Percentiles rank a stretch among this genome's conserved stretches.
Conservation (phyloP, 2,888 invertebrate genomes). For the Harmothoe impar region DNA sequence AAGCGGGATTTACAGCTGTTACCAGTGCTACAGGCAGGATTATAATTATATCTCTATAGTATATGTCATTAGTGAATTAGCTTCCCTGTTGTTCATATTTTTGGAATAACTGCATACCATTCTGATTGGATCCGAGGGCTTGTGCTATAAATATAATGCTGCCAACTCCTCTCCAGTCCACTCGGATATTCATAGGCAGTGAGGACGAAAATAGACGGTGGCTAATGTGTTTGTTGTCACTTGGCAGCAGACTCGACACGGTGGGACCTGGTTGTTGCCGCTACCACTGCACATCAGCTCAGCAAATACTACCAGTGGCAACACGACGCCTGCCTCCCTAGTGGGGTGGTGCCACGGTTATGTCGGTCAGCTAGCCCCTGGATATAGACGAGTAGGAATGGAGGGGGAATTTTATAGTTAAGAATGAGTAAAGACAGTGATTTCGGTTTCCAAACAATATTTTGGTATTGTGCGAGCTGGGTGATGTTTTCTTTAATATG, state of each 20-base stretch:
- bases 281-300: neutral
- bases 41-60: no score
- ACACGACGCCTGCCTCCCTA: neutral
- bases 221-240: conserved; percentile 7
- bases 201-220: neutral
- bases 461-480: no score
- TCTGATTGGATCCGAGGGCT: neutral
- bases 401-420: no score
- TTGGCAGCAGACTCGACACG: neutral
- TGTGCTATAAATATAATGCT: neutral
- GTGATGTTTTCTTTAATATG: no score
- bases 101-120: no score
- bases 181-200: neutral
- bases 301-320: neutral
- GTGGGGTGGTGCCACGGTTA: neutral
- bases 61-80: no score
- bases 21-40: no score
- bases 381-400: no score
- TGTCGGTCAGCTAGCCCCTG: neutral
- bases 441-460: no score
- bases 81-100: no score
- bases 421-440: no score
- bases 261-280: neutral
- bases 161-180: neutral
- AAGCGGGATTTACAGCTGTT: neutral